Evolutionary conservation across 2,113 vertebrate species (phyloP).

Genomic region (Nymphicus hollandicus): DNA sequence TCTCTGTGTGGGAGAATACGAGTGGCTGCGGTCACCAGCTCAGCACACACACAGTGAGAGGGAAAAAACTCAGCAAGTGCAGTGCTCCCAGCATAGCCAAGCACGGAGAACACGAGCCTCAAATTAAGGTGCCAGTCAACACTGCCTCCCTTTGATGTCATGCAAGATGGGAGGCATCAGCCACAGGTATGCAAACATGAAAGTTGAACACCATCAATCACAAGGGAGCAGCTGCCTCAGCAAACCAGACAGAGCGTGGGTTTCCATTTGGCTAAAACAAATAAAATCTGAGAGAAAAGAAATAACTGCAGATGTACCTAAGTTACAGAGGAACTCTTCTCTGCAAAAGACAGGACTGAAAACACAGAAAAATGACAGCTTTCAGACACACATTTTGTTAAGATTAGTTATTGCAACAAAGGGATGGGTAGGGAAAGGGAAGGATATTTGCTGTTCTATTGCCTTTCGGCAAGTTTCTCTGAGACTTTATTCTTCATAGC

Average conservation of each 20-base stretch:
- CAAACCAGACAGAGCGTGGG: not conserved
- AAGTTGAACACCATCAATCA: not conserved
- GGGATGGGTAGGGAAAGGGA: not conserved
- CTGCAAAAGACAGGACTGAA: not conserved
- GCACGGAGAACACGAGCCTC: not conserved
- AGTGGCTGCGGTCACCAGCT: not conserved
- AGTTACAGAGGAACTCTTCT: not conserved
- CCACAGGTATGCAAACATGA: constrained; percentile 40
- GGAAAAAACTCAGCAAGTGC: not conserved
- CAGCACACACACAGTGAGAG: fast-evolving
- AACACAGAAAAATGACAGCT: not conserved
- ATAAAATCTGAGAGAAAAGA: not conserved
- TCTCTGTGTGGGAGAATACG: not conserved
- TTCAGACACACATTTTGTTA: not conserved
- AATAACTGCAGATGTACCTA: not conserved
- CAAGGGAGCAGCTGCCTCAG: not conserved
- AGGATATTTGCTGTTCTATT: not conserved
- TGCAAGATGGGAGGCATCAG: constrained; percentile 6
- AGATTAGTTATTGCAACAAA: not conserved
- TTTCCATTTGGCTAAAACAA: constrained; percentile 24
- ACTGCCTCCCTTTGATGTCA: constrained; percentile 33
- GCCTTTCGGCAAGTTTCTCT: not conserved
- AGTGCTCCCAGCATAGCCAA: not conserved
- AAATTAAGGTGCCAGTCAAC: not conserved
- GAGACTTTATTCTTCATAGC: not conserved